Conservation (phyloP, 2,113 vertebrate genomes). For the Zosterops hypoxanthus region DNA sequence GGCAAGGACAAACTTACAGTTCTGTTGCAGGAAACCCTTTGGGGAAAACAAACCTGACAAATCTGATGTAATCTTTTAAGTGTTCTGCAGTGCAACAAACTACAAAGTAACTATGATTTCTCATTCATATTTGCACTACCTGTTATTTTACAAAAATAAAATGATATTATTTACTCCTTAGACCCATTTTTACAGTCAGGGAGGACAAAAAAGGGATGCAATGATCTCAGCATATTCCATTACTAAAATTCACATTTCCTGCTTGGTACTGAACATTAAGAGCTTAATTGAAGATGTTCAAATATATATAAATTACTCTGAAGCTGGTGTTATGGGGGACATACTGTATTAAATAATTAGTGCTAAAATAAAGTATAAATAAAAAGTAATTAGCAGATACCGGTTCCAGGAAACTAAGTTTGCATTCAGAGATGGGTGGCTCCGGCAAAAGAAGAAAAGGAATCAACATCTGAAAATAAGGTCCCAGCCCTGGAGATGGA, state of each 20-base stretch:
- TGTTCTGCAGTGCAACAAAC: background rate
- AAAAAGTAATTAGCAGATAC: no score
- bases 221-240: background rate
- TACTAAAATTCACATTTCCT: background rate
- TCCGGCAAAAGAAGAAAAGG: no score
- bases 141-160: background rate
- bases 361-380: no score
- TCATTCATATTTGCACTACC: background rate
- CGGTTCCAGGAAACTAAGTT: no score
- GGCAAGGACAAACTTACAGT: constrained; percentile 13
- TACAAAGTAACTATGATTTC: background rate
- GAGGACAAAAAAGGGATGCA: background rate
- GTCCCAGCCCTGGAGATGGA: no score
- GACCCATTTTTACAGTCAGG: background rate
- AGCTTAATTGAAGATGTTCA: background rate
- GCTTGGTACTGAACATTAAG: background rate
- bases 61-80: background rate
- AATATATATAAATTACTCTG: background rate
- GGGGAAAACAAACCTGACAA: background rate
- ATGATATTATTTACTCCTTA: background rate
- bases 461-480: no score
- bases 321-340: background rate
- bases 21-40: background rate
- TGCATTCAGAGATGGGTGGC: no score
- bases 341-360: no score